Evolutionary conservation across 2,888 invertebrate species (phyloP), one percentile per base, ranked within the genome.

Genomic region (Protonemura montana): DNA sequence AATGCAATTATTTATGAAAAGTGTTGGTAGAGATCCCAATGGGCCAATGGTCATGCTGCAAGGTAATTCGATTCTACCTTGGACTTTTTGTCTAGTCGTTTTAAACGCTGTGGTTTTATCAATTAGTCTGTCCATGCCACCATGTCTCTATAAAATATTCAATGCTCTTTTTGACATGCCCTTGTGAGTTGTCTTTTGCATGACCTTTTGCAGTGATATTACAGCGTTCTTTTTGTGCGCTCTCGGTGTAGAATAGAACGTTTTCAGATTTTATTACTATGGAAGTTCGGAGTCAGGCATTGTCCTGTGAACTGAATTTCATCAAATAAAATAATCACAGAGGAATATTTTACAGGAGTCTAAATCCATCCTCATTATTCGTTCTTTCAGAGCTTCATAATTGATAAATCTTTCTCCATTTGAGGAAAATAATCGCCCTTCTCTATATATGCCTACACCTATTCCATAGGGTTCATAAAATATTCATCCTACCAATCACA

Each of bases 141-240:
- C 21, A 21, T 59, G 59, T 59, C 59, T 10, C 59, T 59, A 59
- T 59, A 59, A 59, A 59, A 59, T 59, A 59, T 59, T 59, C 59
- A 59, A 21, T 59, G 59, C 59, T 59, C 59, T 59, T 59, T 59
- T 59, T 59, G 59, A 59, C 59, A 59, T 59, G 59, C 59, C 59
- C 59, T 59, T 59, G 59, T 59, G 59, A 7, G 59, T 21, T 59
- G 59, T 59, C 59, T 3, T 59, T 59, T 59, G 16, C 16, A 21
- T 59, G 59, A 59, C 59, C 59, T 59, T 59, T 59, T 21, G 21
- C 59, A 59, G 59, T 59, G 59, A 59, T 59, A 59, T 59, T 59
- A 59, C 13, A 13, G 59, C 13, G 59, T 21, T 59, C 16, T 59
- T 59, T 59, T 59, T 59, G 16, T 21, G 59, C 59, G 1, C 59